Percentiles rank a stretch among this genome's conserved stretches.
Evolutionary conservation across 2,888 invertebrate species (phyloP).

Genomic region (Erebia aethiops): DNA sequence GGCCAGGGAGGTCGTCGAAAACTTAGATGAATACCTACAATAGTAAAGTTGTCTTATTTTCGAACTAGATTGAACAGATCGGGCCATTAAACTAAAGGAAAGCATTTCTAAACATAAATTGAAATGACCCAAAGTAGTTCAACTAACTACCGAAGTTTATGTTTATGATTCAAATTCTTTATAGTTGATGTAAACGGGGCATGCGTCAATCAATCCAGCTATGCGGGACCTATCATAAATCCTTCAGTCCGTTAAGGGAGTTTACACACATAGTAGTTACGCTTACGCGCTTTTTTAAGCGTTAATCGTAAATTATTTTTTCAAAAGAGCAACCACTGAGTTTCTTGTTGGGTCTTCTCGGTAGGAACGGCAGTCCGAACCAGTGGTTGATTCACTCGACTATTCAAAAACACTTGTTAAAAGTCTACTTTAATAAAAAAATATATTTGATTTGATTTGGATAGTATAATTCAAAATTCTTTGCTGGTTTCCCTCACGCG

Average conservation of each 20-base stretch:
- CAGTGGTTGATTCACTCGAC: too few relatives aligned
- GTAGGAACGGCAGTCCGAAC: too few relatives aligned
- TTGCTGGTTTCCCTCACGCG: background rate
- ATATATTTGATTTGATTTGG: too few relatives aligned
- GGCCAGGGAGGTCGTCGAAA: too few relatives aligned
- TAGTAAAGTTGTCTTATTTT: too few relatives aligned
- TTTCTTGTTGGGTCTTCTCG: too few relatives aligned
- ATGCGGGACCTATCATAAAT: constrained; percentile 36
- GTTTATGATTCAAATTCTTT: constrained; percentile 38
- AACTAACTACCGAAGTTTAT: constrained; percentile 13
- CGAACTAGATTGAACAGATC: too few relatives aligned
- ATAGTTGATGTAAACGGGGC: constrained; percentile 38
- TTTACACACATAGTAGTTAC: background rate
- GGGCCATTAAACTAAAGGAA: background rate
- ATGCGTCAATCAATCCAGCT: constrained; percentile 35
- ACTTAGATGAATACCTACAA: background rate
- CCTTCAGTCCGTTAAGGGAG: constrained; percentile 13
- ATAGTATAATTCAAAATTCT: too few relatives aligned
- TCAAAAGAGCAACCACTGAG: too few relatives aligned
- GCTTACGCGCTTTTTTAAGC: background rate
- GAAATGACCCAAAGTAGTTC: background rate
- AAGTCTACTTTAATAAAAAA: too few relatives aligned
- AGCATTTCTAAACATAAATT: constrained; percentile 19
- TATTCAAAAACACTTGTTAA: too few relatives aligned
- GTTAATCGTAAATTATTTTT: background rate